Conservation (phyloP, 2,113 vertebrate species). For the Anseranas semipalmata region DNA sequence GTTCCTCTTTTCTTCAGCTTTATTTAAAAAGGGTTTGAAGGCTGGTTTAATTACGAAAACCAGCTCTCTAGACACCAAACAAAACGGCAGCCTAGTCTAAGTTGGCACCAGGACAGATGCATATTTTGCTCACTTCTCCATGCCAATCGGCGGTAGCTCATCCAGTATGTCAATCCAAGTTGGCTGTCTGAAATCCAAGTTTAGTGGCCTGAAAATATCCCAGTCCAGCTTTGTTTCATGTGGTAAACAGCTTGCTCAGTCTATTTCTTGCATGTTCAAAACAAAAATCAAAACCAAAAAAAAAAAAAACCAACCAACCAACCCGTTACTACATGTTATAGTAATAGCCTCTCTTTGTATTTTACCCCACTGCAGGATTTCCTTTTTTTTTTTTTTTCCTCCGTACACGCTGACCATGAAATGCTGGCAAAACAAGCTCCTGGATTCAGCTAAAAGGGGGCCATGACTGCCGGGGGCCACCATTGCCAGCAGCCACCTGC, state of each 20-base stretch:
- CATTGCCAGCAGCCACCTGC: not conserved
- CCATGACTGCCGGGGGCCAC: not conserved
- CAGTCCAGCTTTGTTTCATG: constrained; percentile 22
- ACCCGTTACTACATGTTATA: not conserved
- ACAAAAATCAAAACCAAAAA: constrained; percentile 8
- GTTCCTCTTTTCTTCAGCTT: constrained; percentile 71
- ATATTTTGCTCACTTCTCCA: constrained; percentile 69
- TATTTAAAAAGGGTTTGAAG: constrained; percentile 68
- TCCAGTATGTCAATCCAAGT: constrained; percentile 60
- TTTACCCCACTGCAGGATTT: constrained; percentile 7
- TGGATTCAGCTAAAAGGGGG: not conserved
- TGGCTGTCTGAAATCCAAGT: constrained; percentile 54
- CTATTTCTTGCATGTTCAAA: not conserved
- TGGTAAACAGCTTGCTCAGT: constrained; percentile 51
- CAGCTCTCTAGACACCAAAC: constrained; percentile 73
- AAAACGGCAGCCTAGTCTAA: constrained; percentile 69
- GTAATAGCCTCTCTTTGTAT: not conserved
- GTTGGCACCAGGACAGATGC: constrained; percentile 68
- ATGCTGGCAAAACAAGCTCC: not conserved
- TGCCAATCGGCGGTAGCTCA: constrained; percentile 64
- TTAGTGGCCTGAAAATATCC: constrained; percentile 70
- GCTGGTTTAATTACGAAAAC: constrained; percentile 72
- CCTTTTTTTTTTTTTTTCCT: not conserved
- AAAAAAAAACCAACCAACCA: not conserved
- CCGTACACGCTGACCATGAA: not conserved